These are phyloP conservation scores for Carettochelys insculpta DNA, from an alignment of 2,113 vertebrate genomes.

Conservation along the genomic window DNA sequence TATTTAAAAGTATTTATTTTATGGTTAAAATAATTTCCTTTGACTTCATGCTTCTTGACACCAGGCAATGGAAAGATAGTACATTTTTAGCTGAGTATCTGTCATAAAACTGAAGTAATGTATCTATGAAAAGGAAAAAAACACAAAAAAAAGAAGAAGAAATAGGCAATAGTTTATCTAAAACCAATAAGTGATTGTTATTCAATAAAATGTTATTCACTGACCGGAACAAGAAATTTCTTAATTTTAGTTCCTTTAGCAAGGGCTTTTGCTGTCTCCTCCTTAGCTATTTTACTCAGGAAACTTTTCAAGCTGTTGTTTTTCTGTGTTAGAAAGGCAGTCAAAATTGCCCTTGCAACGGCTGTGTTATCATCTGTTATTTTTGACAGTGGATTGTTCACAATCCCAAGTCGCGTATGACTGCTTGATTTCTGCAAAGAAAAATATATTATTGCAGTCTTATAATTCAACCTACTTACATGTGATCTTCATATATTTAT, in stretches of 20 bases:
- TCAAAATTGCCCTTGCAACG: slow-evolving; percentile 89
- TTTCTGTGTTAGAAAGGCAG: slow-evolving; percentile 90
- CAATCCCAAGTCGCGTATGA: slow-evolving; percentile 86
- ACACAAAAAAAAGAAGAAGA: background rate
- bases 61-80: background rate
- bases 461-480: slow-evolving; percentile 7
- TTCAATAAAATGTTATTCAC: slow-evolving; percentile 18
- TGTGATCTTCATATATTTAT: background rate
- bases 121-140: background rate
- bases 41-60: background rate
- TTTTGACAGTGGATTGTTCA: slow-evolving; percentile 90
- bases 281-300: slow-evolving; percentile 84
- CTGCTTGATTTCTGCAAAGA: slow-evolving; percentile 84
- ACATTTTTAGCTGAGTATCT: background rate
- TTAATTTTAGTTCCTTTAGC: slow-evolving; percentile 87
- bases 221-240: slow-evolving; percentile 84
- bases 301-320: slow-evolving; percentile 82
- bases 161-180: background rate
- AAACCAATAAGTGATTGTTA: background rate
- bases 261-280: slow-evolving; percentile 85
- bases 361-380: slow-evolving; percentile 87
- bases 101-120: background rate
- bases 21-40: background rate
- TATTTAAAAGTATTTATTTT: background rate
- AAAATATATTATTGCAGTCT: slow-evolving; percentile 27